phyloP scores from a whole-genome alignment of 2,888 invertebrate genomes.

The Alloscopus bannaensis region DNA sequence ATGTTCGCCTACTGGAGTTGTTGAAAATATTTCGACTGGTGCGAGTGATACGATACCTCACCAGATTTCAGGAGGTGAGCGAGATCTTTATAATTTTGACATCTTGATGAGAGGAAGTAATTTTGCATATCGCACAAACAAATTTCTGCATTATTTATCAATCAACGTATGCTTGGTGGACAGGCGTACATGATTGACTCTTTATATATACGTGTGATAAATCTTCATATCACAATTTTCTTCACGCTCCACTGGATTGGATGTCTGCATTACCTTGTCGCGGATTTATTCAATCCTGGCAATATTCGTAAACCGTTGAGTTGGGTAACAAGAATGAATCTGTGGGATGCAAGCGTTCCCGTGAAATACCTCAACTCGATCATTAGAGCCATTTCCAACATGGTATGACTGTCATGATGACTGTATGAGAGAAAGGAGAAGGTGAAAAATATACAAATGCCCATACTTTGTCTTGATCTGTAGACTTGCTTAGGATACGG shows the following conservation, averaged over 20 bases:
- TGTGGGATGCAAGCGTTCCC: conserved; percentile 57
- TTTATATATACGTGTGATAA: conserved; percentile 60
- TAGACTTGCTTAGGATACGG: conserved; percentile 66
- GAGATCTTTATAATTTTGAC: neutral
- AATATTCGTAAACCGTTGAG: conserved; percentile 28
- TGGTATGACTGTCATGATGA: conserved; percentile 39
- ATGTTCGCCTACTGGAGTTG: conserved; percentile 61
- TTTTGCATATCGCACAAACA: neutral
- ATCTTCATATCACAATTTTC: conserved; percentile 58
- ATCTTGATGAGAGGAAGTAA: too few relatives aligned
- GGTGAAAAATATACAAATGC: too few relatives aligned
- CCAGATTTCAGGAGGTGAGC: conserved; percentile 63
- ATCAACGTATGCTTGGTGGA: too few relatives aligned
- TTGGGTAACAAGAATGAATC: conserved; percentile 57
- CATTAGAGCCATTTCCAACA: conserved; percentile 66
- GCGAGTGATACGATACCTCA: conserved; percentile 61
- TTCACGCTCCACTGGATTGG: conserved; percentile 66
- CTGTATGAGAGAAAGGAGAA: neutral
- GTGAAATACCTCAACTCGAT: conserved; percentile 60
- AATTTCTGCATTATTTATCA: conserved; percentile 5
- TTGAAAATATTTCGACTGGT: conserved; percentile 64
- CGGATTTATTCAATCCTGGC: conserved; percentile 51
- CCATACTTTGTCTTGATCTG: too few relatives aligned
- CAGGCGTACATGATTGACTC: conserved; percentile 58
- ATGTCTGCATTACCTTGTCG: conserved; percentile 65